Evolutionary conservation across 1,140 invertebrate species (phyloP).

Genomic region (Drosophila baimaii): DNA sequence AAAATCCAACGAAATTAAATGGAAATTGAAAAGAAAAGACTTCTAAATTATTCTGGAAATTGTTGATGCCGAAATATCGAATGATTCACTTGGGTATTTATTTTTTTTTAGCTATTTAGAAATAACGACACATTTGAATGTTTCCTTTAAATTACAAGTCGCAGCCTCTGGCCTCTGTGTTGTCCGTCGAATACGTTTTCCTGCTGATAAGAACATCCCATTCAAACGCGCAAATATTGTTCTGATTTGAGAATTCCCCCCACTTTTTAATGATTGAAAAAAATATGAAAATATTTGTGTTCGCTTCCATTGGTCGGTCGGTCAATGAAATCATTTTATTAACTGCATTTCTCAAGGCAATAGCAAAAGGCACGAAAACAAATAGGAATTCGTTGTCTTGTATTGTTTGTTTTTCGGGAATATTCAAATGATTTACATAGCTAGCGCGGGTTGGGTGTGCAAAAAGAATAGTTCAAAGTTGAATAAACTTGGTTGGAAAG

Average conservation of each 20-base stretch:
- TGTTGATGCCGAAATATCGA: neutral
- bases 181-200: conserved; percentile 9
- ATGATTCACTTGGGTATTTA: conserved; percentile 3
- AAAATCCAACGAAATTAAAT: conserved; percentile 6
- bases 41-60: neutral
- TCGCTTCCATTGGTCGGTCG: no score
- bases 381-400: neutral
- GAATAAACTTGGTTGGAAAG: conserved; percentile 59
- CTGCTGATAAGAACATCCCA: conserved; percentile 30
- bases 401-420: conserved; percentile 18
- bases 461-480: conserved; percentile 54
- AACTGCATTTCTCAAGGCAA: conserved; percentile 31
- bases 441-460: neutral
- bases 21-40: neutral
- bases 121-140: neutral
- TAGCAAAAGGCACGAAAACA: conserved; percentile 8
- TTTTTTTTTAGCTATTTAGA: no score
- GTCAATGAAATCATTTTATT: conserved; percentile 41
- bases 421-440: conserved; percentile 47
- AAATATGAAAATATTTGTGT: conserved; percentile 46
- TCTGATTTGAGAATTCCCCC: conserved; percentile 35
- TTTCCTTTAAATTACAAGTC: conserved; percentile 33
- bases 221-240: conserved; percentile 41
- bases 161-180: conserved; percentile 8
- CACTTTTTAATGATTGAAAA: conserved; percentile 23